A percentile compares a stretch with the other conserved stretches of the same genome.
Conservation (phyloP, 1,140 invertebrate species). For the Galleria mellonella region DNA sequence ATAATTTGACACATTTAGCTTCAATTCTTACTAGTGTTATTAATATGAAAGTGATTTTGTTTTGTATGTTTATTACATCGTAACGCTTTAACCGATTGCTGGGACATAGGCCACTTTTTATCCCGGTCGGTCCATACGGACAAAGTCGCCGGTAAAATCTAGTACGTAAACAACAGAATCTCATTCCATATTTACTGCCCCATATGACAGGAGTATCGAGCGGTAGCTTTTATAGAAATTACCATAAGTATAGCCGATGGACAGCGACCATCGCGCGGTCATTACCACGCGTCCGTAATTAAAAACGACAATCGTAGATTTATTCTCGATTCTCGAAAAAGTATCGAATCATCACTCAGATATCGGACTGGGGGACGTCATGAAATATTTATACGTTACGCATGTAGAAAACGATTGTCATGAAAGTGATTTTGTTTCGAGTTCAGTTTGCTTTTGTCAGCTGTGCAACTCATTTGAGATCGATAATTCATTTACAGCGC, state of each 20-base stretch:
- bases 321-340: conserved; percentile 4
- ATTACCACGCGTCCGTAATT: conserved; percentile 14
- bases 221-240: conserved; percentile 39
- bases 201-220: conserved; percentile 24
- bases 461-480: background rate
- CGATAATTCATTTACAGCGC: too few relatives aligned
- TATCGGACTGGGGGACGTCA: conserved; percentile 4
- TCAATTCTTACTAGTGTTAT: too few relatives aligned
- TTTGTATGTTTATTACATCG: too few relatives aligned
- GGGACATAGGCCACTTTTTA: too few relatives aligned
- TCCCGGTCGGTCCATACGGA: too few relatives aligned
- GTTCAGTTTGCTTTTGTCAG: background rate
- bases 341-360: conserved; percentile 10
- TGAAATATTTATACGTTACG: conserved; percentile 22
- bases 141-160: too few relatives aligned
- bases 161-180: conserved; percentile 1
- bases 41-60: too few relatives aligned
- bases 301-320: conserved; percentile 18
- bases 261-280: conserved; percentile 1
- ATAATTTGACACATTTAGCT: too few relatives aligned
- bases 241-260: conserved; percentile 21
- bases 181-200: conserved; percentile 10
- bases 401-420: background rate
- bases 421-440: background rate
- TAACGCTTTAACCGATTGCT: too few relatives aligned